Percentiles rank a stretch among this genome's conserved stretches.
phyloP scores from a whole-genome alignment of 2,113 vertebrate species.

The human (Homo sapiens) region GRCh38 chr3:140226001-140226500 shows the following conservation, averaged over 20 bases:
- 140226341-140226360: neutral
- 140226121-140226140: neutral
- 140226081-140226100: neutral
- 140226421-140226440: neutral
- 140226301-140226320: accelerated
- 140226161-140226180: neutral
- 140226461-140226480: neutral
- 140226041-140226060: neutral
- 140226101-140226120: neutral
- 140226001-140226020: neutral
- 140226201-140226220: neutral
- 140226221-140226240: too few relatives aligned
- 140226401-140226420: neutral
- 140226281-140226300: neutral
- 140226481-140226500: neutral
- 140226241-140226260: neutral
- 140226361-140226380: neutral
- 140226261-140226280: neutral
- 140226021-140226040: neutral
- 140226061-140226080: neutral
- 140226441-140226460: neutral
- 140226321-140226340: neutral
- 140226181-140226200: neutral
- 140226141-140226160: neutral
- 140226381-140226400: neutral